phyloP scores from a whole-genome alignment of 2,113 vertebrate species.

The Brienomyrus brachyistius region DNA sequence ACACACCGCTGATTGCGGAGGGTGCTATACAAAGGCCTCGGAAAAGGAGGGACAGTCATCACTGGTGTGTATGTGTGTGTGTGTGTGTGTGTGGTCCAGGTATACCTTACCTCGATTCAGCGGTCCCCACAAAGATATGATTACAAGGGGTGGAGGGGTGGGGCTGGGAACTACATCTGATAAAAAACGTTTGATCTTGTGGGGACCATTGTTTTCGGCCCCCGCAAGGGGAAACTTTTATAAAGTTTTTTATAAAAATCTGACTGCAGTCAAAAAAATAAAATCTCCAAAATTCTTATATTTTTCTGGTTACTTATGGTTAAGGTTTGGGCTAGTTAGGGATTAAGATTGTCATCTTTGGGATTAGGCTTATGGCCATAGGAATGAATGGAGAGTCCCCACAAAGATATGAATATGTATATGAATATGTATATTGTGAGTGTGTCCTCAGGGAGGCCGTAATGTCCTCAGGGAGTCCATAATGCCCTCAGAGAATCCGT shows the following conservation, averaged over 20 bases:
- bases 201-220: background rate
- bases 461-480: background rate
- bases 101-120: too few relatives aligned
- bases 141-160: too few relatives aligned
- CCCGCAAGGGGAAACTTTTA: background rate
- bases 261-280: background rate
- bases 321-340: background rate
- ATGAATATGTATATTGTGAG: background rate
- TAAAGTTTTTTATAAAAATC: background rate
- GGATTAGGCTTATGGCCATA: background rate
- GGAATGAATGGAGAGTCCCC: background rate
- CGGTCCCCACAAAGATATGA: too few relatives aligned
- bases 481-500: background rate
- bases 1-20: background rate
- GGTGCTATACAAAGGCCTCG: background rate
- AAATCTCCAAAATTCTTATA: background rate
- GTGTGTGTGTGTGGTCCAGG: background rate
- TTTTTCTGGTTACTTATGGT: background rate
- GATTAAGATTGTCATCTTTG: background rate
- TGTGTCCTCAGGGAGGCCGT: background rate
- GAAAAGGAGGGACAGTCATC: background rate
- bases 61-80: background rate
- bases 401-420: background rate
- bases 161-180: background rate
- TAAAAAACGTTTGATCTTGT: background rate